Base-by-base conservation (phyloP, 2,113 vertebrate genomes). In the Sprattus sprattus region DNA sequence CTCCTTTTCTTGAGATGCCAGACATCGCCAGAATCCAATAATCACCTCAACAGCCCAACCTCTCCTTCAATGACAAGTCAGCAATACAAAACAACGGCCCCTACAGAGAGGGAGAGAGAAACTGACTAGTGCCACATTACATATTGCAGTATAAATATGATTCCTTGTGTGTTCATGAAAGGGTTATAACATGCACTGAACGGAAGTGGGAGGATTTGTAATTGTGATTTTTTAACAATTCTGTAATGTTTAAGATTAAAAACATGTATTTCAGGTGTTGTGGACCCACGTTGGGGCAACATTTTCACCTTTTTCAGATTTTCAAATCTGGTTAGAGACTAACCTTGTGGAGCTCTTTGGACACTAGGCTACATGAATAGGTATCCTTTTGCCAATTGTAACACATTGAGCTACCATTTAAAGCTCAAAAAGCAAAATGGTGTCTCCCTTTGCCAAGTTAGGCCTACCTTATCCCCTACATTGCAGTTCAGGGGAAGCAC, bases 21-120 rank as follows among this genome's bases (percentile, higher is more conserved):
- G 80, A 82, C n/a, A 82, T 87, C 52, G 49, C 81, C 81, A 60
- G 75, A 82, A 83, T 85, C 57, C 82, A 87, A 46, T 81, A 84
- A 88, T 83, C 78, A 67, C 71, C 81, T 54, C 16, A 85, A 67
- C 71, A 78, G 71, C 71, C 28, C 71, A 78, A 78, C 28, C 28
- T 78, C 25, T 39, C 71, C 71, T 39, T 78, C 71, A 39, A 13
- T 28, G 71, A 39, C 32, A 39, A 11, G 71, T 78, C 71, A 39
- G 71, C 71, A 39, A 78, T 78, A 78, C 71, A 0, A 78, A 78
- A 78, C 28, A 39, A 78, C 71, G 3, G 15, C 28, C 11, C 13
- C 25, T 78, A 13, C 32, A 39, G 67, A 11, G 67, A 75, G 67
- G 15, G 28, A 75, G 9, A 75, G 6, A 10, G 28, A 9, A 9